Base-by-base conservation (phyloP, 2,888 invertebrate genomes). In the Tachina grossa region DNA sequence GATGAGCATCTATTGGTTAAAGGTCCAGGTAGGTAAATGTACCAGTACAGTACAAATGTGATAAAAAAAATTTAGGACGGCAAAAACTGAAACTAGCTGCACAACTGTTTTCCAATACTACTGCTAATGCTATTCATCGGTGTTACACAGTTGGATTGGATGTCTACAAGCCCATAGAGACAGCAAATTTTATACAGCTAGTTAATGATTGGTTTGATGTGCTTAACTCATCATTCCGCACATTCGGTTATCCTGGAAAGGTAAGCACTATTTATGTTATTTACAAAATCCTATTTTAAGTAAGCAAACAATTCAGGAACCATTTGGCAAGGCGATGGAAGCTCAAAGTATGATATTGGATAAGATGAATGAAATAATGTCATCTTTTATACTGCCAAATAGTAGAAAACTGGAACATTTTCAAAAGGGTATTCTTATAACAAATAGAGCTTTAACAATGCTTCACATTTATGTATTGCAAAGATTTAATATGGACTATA, bases 151-250 rank as follows among this genome's bases (percentile, higher is more conserved):
- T 77, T 79, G 66, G 83, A n/a, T 10, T 71, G 11, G 55, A 78
- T 9, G 2, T 87, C 43, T 6, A 80, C 71, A 79, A 86, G 13
- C 63, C 87, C 13, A 19, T 45, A 9, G 83, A 87, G 10, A 86
- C 85, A 1, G 87, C 86, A 3, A 72, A 88, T 13, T 88, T 88
- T 16, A 55, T 88, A 9, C 59, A 87, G 39, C 22, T 84, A 8
- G 47, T 85, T 1, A 88, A 85, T 51, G 86, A 88, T 61, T 88
- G 88, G 88, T 87, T 87, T 51, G 75, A 87, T 13, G 41, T 87
- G 6, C 77, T 84, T 9, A 88, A 84, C 68, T 84, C 87, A n/a
- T 78, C 31, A 5, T 13, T 75, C 0, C 19, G 47, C 13, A 57
- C 19, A 8, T 66, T 19, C 6, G 47, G 1, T 47, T 68, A 68